phyloP scores from a whole-genome alignment of 2,797 vertebrate genomes.

The Rhynchonycteris naso region DNA sequence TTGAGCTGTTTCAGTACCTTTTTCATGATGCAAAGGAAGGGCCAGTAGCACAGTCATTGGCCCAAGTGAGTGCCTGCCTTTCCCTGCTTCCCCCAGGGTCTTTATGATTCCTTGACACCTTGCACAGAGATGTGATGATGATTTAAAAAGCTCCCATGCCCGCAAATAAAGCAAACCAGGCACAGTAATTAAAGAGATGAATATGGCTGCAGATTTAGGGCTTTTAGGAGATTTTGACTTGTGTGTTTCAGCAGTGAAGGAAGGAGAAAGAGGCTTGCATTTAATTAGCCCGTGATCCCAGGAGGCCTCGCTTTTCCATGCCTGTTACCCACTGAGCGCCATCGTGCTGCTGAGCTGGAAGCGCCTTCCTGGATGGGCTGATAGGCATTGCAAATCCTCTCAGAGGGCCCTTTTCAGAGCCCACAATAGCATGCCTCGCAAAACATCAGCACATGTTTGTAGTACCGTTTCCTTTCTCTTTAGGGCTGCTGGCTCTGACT shows the following conservation, averaged over 20 bases:
- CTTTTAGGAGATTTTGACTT: slow-evolving; percentile 67
- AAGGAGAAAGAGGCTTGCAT: slow-evolving; percentile 71
- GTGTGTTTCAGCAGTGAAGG: slow-evolving; percentile 29
- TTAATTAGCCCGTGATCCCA: slow-evolving; percentile 81
- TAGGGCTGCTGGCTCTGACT: slow-evolving; percentile 75
- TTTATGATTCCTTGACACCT: slow-evolving; percentile 65
- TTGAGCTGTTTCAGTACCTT: background rate
- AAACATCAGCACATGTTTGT: slow-evolving; percentile 80
- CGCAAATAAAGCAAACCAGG: slow-evolving; percentile 72
- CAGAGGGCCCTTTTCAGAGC: slow-evolving; percentile 78
- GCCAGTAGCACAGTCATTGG: slow-evolving; percentile 16
- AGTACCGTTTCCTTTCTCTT: slow-evolving; percentile 51
- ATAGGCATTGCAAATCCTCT: slow-evolving; percentile 80
- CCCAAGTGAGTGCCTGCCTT: background rate
- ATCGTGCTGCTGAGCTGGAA: slow-evolving; percentile 74
- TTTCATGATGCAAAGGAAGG: background rate
- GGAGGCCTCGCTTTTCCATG: slow-evolving; percentile 74
- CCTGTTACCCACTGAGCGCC: slow-evolving; percentile 79
- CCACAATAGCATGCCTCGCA: slow-evolving; percentile 70
- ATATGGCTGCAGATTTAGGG: slow-evolving; percentile 67
- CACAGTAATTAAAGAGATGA: slow-evolving; percentile 70
- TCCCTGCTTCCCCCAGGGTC: background rate
- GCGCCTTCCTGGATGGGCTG: slow-evolving; percentile 74
- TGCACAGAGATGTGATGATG: slow-evolving; percentile 49
- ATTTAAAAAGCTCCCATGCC: slow-evolving; percentile 57